phyloP scores from a whole-genome alignment of 2,113 vertebrate species.

The mouse (Mus musculus) region DNA sequence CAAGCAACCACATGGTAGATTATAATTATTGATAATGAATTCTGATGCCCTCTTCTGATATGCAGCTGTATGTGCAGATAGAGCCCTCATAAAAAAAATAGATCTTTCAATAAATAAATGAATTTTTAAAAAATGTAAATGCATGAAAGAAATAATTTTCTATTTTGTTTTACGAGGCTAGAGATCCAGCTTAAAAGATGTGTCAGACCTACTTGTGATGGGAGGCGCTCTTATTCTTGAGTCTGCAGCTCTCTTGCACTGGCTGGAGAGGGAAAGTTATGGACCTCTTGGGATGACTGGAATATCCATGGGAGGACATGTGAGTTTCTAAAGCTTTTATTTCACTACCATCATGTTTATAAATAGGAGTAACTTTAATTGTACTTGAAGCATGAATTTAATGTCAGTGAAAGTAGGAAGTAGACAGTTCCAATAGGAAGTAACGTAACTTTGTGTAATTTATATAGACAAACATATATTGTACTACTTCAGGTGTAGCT shows the following conservation, averaged over 20 bases:
- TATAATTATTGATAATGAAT: too few species aligned
- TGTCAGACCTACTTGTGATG: conserved; percentile 99
- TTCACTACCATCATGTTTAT: conserved; percentile 7
- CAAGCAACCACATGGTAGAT: too few species aligned
- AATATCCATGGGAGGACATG: conserved; percentile 99
- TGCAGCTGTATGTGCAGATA: too few species aligned
- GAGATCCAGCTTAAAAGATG: conserved; percentile 97
- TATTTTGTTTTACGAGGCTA: conserved; percentile 86
- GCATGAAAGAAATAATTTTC: conserved; percentile 60
- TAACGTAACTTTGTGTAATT: conserved; percentile 14
- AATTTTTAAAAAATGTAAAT: conserved; percentile 16
- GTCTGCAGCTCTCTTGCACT: conserved; percentile 94
- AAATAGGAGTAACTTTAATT: conserved; percentile 8
- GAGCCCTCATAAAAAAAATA: too few species aligned
- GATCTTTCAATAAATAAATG: too few species aligned
- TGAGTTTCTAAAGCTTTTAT: conserved; percentile 83
- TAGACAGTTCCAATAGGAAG: conserved; percentile 1
- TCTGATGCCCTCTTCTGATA: too few species aligned
- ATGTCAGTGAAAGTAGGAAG: conserved; percentile 1
- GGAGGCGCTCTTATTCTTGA: conserved; percentile 98
- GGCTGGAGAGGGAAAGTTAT: conserved; percentile 97
- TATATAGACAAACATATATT: background rate
- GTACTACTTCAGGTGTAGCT: background rate
- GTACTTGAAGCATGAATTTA: conserved; percentile 10
- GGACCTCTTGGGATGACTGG: conserved; percentile 98